Percentiles rank a stretch among this genome's conserved stretches.
phyloP scores from a whole-genome alignment of 2,797 vertebrate genomes.

The Malurus leucopterus region DNA sequence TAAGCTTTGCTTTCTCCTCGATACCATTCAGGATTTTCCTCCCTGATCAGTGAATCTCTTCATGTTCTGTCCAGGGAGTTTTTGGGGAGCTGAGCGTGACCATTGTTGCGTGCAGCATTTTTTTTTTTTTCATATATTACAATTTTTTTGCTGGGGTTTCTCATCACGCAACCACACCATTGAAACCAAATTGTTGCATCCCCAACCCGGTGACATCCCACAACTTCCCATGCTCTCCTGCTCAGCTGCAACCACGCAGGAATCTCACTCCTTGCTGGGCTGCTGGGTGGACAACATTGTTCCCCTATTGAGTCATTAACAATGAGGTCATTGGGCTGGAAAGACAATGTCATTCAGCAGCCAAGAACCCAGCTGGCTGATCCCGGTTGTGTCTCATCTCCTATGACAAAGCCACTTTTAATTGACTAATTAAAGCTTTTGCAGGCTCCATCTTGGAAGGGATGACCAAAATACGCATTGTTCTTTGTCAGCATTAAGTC shows the following conservation, averaged over 20 bases:
- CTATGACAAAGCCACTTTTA: constrained; percentile 48
- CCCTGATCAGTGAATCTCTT: background rate
- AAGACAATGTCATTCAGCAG: constrained; percentile 53
- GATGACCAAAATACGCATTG: background rate
- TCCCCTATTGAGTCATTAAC: constrained; percentile 55
- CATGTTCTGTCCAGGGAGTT: background rate
- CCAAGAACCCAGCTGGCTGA: constrained; percentile 56
- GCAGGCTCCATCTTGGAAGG: constrained; percentile 16
- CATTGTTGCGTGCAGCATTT: background rate
- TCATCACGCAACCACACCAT: fast-evolving
- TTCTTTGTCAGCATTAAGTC: background rate
- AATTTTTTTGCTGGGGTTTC: background rate
- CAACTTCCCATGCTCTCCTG: constrained; percentile 38
- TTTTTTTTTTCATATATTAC: background rate
- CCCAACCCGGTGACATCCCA: background rate
- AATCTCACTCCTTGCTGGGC: constrained; percentile 46
- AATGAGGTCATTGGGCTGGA: constrained; percentile 55
- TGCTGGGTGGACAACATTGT: constrained; percentile 56
- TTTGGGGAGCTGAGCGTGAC: background rate
- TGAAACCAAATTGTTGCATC: background rate
- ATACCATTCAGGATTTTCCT: background rate
- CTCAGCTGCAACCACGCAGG: constrained; percentile 8
- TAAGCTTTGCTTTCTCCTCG: background rate
- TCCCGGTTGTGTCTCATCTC: constrained; percentile 41
- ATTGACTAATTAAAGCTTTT: constrained; percentile 48